Conservation (phyloP, 2,113 vertebrate species). For the Campylomormyrus tamandua region DNA sequence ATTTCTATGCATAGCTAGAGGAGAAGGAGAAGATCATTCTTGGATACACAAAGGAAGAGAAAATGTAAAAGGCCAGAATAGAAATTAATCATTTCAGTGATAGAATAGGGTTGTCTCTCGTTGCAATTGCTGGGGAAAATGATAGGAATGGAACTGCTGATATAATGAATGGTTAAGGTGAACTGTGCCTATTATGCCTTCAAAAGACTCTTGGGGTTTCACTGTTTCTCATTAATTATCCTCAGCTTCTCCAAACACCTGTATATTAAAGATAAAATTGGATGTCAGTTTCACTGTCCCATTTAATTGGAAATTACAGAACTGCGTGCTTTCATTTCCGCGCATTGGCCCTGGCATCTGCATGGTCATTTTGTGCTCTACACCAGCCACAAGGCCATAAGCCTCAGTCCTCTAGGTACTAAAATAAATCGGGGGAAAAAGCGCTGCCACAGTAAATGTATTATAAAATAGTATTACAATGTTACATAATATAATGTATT, state of each 20-base stretch:
- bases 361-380: background rate
- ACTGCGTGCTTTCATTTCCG: background rate
- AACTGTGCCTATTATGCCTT: conserved; percentile 27
- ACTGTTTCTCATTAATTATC: background rate
- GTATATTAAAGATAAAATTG: conserved; percentile 3
- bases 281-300: background rate
- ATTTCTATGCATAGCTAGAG: conserved; percentile 31
- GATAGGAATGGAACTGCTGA: conserved; percentile 23
- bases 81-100: conserved; percentile 41
- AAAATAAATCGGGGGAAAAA: background rate
- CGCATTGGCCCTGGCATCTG: background rate
- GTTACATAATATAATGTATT: background rate
- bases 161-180: conserved; percentile 36
- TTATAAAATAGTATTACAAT: background rate
- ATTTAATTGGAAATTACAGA: background rate
- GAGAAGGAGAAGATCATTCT: conserved; percentile 21
- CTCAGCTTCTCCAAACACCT: background rate
- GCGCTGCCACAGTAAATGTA: background rate
- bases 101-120: conserved; percentile 42
- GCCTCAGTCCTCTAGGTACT: background rate
- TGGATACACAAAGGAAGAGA: conserved; percentile 16
- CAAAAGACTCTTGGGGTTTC: background rate
- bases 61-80: conserved; percentile 31
- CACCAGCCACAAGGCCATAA: background rate
- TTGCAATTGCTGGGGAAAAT: conserved; percentile 35